phyloP scores from a whole-genome alignment of 2,113 vertebrate genomes.

The Aegypius monachus region DNA sequence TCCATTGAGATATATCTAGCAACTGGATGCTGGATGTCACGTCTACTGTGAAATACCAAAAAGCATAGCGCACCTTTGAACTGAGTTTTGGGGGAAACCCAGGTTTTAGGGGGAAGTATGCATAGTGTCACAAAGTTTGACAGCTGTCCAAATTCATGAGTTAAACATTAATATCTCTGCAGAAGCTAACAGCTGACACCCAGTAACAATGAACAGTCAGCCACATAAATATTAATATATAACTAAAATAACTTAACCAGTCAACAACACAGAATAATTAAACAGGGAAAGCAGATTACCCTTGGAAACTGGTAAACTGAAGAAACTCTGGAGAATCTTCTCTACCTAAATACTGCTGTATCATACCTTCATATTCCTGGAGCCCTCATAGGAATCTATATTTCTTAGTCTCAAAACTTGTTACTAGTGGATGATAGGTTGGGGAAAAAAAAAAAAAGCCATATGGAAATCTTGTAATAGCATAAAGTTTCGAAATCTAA shows the following conservation, averaged over 20 bases:
- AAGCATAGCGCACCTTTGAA: not conserved
- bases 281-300: not conserved
- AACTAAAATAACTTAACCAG: not conserved
- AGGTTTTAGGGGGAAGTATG: not conserved
- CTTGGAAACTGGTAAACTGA: not conserved
- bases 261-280: not conserved
- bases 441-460: no score
- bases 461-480: not conserved
- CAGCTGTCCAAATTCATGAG: not conserved
- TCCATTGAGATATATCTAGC: not conserved
- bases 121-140: not conserved
- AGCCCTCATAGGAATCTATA: not conserved
- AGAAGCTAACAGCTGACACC: not conserved
- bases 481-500: not conserved
- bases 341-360: not conserved
- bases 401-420: not conserved
- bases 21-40: not conserved
- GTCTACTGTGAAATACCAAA: not conserved
- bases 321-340: not conserved
- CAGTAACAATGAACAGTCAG: not conserved
- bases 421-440: not conserved
- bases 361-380: not conserved
- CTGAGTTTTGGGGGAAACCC: not conserved
- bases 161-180: not conserved
- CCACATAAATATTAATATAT: not conserved